phyloP scores from a whole-genome alignment of 1,140 invertebrate species.

The Prorops nasuta region DNA sequence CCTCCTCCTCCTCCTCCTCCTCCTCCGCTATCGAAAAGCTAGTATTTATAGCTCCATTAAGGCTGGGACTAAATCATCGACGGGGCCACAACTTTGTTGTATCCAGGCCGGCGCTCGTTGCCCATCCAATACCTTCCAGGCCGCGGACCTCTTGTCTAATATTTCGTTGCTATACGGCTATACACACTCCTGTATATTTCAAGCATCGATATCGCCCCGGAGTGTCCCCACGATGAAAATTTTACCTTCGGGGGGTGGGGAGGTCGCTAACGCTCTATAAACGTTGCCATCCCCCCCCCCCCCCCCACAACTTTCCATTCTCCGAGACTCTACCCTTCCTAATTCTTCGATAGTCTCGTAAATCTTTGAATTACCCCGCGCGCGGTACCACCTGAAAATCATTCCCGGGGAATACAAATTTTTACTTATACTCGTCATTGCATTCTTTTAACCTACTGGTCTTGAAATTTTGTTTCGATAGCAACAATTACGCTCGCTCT shows the following conservation, averaged over 20 bases:
- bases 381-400: too few relatives aligned
- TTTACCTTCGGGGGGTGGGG: slow-evolving; percentile 20
- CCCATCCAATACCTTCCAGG: slow-evolving; percentile 45
- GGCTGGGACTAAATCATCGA: slow-evolving; percentile 55
- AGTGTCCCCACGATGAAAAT: slow-evolving; percentile 43
- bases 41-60: slow-evolving; percentile 59
- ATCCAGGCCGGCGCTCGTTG: slow-evolving; percentile 31
- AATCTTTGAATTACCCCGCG: not conserved
- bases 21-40: slow-evolving; percentile 52
- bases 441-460: too few relatives aligned
- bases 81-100: slow-evolving; percentile 55
- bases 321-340: not conserved
- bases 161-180: slow-evolving; percentile 44
- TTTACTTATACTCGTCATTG: slow-evolving; percentile 1
- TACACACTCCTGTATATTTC: slow-evolving; percentile 46
- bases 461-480: too few relatives aligned
- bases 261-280: not conserved
- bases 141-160: slow-evolving; percentile 49
- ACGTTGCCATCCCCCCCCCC: not conserved
- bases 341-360: not conserved
- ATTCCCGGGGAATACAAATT: not conserved
- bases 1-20: too few relatives aligned
- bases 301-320: too few relatives aligned
- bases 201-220: slow-evolving; percentile 48
- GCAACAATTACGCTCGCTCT: too few relatives aligned